Evolutionary conservation across 2,113 vertebrate species (phyloP).

Genomic region (Anarrhichthys ocellatus): DNA sequence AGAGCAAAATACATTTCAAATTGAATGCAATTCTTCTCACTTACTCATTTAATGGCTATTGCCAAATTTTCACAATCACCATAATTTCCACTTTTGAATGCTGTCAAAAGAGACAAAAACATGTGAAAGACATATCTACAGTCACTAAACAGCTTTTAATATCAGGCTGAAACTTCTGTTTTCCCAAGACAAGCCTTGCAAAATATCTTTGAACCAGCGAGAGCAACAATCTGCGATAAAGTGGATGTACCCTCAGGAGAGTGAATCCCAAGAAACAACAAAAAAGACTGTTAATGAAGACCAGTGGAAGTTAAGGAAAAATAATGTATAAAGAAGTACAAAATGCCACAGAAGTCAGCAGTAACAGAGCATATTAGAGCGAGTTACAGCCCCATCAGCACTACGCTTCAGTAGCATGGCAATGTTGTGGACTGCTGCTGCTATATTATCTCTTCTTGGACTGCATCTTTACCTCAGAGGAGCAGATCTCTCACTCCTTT

Average conservation of each 20-base stretch:
- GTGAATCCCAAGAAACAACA: neutral
- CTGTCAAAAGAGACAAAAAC: neutral
- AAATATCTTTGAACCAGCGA: neutral
- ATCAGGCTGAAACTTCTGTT: neutral
- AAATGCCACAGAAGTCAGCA: neutral
- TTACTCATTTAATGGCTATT: neutral
- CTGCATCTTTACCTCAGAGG: slow-evolving; percentile 57
- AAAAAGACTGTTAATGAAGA: neutral
- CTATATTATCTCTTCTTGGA: slow-evolving; percentile 39
- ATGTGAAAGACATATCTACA: neutral
- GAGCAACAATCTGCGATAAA: neutral
- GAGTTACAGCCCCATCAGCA: slow-evolving; percentile 5
- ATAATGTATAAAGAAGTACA: neutral
- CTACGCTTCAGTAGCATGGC: neutral
- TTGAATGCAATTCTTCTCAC: neutral
- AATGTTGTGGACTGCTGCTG: neutral
- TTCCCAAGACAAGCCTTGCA: neutral
- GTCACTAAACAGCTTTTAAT: neutral
- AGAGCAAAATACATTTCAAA: neutral
- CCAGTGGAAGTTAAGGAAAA: neutral
- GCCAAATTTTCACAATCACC: neutral
- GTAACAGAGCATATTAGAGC: neutral
- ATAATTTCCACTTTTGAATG: neutral
- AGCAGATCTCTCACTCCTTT: slow-evolving; percentile 39
- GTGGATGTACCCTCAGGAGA: neutral